These are phyloP conservation scores for Sinelater perroti DNA, from an alignment of 2,888 invertebrate species.

Conservation along the genomic window DNA sequence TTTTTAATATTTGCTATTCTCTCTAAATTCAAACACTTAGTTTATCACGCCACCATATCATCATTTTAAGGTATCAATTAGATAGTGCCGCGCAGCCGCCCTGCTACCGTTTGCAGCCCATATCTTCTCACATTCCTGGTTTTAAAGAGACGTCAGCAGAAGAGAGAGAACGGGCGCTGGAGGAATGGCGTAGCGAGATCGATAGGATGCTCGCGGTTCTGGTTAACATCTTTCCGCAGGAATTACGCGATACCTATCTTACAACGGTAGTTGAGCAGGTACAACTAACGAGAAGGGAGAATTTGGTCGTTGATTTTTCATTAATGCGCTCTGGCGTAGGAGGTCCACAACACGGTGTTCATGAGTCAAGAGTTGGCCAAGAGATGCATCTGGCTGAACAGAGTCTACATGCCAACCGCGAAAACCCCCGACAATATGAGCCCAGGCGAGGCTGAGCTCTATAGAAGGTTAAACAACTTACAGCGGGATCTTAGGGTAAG, in stretches of 20 bases:
- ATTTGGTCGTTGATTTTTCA: not conserved
- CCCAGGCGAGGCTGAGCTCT: constrained; percentile 70
- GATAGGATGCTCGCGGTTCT: constrained; percentile 73
- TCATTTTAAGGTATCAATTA: constrained; percentile 76
- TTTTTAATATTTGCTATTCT: too few species aligned
- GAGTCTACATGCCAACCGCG: constrained; percentile 66
- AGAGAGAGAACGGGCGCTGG: constrained; percentile 62
- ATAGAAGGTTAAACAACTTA: constrained; percentile 73
- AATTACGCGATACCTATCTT: constrained; percentile 81
- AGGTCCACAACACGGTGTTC: constrained; percentile 82
- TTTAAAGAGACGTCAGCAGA: constrained; percentile 62
- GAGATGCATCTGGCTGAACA: constrained; percentile 82
- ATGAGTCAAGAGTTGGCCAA: constrained; percentile 82
- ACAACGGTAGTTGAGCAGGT: constrained; percentile 84
- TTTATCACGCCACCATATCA: constrained; percentile 23
- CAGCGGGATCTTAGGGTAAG: constrained; percentile 77
- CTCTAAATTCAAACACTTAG: not conserved
- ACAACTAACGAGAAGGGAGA: constrained; percentile 6
- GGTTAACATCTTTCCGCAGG: constrained; percentile 76
- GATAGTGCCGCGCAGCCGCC: constrained; percentile 79
- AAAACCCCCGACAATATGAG: constrained; percentile 66
- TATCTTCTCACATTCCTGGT: constrained; percentile 65
- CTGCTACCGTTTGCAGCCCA: constrained; percentile 76
- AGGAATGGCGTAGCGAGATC: constrained; percentile 67
- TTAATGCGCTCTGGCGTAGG: constrained; percentile 61